Evolutionary conservation across 2,888 invertebrate genomes (phyloP), one percentile per base, ranked within the genome.

Genomic region (Bibio marci): DNA sequence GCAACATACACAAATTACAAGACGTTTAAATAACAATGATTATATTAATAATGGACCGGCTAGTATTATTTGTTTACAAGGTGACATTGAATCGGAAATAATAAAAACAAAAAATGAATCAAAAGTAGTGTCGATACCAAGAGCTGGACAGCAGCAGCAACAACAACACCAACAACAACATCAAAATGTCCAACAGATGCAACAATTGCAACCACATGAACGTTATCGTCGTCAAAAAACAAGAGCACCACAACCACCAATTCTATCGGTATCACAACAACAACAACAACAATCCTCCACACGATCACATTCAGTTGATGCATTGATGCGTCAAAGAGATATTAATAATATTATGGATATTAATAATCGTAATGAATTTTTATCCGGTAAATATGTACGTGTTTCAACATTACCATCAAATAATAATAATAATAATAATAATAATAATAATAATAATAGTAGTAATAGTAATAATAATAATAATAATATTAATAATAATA

Each of bases 281-380:
- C 44, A 43, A 35, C 42, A 41, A 27, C 41, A 26, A 14, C 35
- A 40, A 22, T n/a, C 27, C 12, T 10, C 30, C 7, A 25, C 40
- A 10, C 54, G 62, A 40, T 62, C 61, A 14, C 61, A 59, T 48
- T 61, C 61, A 15, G 58, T 61, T 39, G 61, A 62, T 44, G 58
- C 59, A 44, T 58, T 61, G 45, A 58, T 61, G 45, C 56, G 57
- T 42, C 25, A 32, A 19, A 19, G 35, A 14, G 37, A 39, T 18
- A 33, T 33, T n/a, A 33, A 33, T 18, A 12, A 15, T n/a, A n/a
- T n/a, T n/a, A 6, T 17, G 7, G 15, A 14, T 15, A 2, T 25
- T 14, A 7, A 8, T 30, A 33, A 27, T 11, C 37, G 37, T 28
- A 39, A 34, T 30, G 39, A 41, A 35, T 34, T 44, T 34, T 19